Evolutionary conservation across 1,140 invertebrate species (phyloP), one percentile per base, ranked within the genome.

Genomic region (Cyrtorhinus lividipennis): DNA sequence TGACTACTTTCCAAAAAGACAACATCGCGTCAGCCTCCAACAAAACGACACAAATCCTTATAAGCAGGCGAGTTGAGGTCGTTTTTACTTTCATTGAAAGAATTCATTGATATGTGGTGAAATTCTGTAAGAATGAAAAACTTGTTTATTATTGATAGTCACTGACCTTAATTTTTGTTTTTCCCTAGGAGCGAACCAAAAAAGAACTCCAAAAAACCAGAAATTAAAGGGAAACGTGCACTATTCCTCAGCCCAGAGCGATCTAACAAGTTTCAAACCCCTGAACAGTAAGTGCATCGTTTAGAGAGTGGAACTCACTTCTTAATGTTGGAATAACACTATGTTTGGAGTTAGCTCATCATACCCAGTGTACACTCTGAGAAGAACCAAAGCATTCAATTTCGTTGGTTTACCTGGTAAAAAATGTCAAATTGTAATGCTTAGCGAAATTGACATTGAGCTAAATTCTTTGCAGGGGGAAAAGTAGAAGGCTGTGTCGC

Each of bases 1-100:
- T 53, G 48, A 53, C 48, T 5, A 53, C 48, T 20, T 53, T 53
- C 20, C 48, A 53, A 20, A 53, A 53, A 53, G 48, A 53, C 48
- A 53, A 53, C 20, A 53, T 53, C 20, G 48, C 48, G 8, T 5
- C 20, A 22, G 48, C 48, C 20, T 53, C 48, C 5, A 15, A 12
- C 5, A 53, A 53, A 53, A 15, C 48, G 18, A 20, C 48, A 13
- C 48, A 53, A 20, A 53, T 53, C 20, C 20, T 53, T 15, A 53
- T 53, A 13, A 20, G 10, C 18, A 53, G 20, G 48, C 20, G 5
- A 20, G 48, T 53, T 12, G 5, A 53, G 5, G 15, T 8, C 15
- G 15, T 38, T 38, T 38, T 38, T 38, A 38, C 5, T 15, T 15
- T 8, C 30, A 38, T 38, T 38, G 15, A 8, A 15, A 38, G 30